A percentile compares a stretch with the other conserved stretches of the same genome.
Conservation (phyloP, 2,888 invertebrate genomes). For the Abrostola triplasia region DNA sequence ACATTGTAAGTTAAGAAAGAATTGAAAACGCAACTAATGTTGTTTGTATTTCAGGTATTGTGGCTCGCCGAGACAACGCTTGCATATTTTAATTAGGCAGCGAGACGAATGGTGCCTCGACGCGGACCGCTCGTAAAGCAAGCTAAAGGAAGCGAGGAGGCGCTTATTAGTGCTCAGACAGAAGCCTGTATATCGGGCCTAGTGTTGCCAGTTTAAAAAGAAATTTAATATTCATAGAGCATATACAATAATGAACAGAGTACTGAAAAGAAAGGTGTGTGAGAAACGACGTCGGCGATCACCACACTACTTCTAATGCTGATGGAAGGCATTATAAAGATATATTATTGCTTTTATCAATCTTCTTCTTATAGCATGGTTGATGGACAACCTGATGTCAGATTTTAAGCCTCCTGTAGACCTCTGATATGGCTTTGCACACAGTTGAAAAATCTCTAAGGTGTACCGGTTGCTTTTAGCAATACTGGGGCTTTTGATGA, state of each 20-base stretch:
- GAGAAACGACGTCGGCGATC: neutral
- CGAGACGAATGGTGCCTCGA: constrained; percentile 68
- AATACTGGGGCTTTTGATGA: too few relatives aligned
- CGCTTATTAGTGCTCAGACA: constrained; percentile 71
- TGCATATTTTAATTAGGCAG: constrained; percentile 73
- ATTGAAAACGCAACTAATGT: neutral
- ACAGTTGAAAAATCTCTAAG: too few relatives aligned
- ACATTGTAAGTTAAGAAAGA: neutral
- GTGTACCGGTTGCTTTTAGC: too few relatives aligned
- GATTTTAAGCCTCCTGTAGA: too few relatives aligned
- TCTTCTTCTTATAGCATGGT: too few relatives aligned
- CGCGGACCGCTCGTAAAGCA: constrained; percentile 62
- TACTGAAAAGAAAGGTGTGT: neutral
- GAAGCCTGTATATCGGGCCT: constrained; percentile 66
- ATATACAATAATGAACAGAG: too few relatives aligned
- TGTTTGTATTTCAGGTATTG: constrained; percentile 40
- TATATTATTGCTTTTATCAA: too few relatives aligned
- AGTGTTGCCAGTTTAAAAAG: constrained; percentile 28
- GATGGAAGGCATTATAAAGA: too few relatives aligned
- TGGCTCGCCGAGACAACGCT: constrained; percentile 57
- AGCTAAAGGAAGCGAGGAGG: constrained; percentile 67
- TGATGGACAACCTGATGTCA: too few relatives aligned
- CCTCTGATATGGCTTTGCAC: too few relatives aligned
- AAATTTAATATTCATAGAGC: neutral
- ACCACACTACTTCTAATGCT: too few relatives aligned